Evolutionary conservation across 2,113 vertebrate species (phyloP).

Genomic region (Peromyscus polionotus): DNA sequence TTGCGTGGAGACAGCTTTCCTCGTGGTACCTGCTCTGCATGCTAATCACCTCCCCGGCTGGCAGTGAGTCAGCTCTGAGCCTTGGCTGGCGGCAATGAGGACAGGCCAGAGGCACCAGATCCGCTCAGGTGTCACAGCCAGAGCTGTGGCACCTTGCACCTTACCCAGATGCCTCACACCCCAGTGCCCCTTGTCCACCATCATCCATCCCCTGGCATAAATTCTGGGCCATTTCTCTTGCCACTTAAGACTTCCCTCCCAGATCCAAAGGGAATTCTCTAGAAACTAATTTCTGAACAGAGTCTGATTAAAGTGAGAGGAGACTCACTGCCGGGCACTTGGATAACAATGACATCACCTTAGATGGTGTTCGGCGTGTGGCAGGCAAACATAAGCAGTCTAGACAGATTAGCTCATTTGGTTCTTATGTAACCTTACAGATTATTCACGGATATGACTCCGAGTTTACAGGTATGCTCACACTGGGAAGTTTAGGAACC

Average conservation of each 20-base stretch:
- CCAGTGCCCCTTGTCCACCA: fast-evolving
- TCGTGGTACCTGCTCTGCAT: conserved; percentile 76
- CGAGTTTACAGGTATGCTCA: background rate
- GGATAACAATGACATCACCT: background rate
- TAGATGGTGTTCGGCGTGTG: background rate
- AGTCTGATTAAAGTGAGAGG: conserved; percentile 23
- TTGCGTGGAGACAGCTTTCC: conserved; percentile 81
- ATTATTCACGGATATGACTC: background rate
- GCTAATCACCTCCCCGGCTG: conserved; percentile 72
- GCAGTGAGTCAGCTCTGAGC: conserved; percentile 78
- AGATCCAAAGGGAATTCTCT: conserved; percentile 17
- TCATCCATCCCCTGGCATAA: background rate
- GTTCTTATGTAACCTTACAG: background rate
- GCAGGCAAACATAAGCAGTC: background rate
- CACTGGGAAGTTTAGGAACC: background rate
- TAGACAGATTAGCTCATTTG: background rate
- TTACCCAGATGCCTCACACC: background rate
- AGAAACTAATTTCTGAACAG: background rate
- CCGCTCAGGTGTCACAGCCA: background rate
- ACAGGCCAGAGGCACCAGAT: background rate
- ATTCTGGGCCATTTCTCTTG: background rate
- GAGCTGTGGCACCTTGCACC: background rate
- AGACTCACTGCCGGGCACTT: background rate
- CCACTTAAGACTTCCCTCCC: background rate
- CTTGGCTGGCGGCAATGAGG: background rate